Percentiles rank a stretch among this genome's conserved stretches.
Conservation (phyloP, 2,888 invertebrate genomes). For the Agrotis ipsilon region DNA sequence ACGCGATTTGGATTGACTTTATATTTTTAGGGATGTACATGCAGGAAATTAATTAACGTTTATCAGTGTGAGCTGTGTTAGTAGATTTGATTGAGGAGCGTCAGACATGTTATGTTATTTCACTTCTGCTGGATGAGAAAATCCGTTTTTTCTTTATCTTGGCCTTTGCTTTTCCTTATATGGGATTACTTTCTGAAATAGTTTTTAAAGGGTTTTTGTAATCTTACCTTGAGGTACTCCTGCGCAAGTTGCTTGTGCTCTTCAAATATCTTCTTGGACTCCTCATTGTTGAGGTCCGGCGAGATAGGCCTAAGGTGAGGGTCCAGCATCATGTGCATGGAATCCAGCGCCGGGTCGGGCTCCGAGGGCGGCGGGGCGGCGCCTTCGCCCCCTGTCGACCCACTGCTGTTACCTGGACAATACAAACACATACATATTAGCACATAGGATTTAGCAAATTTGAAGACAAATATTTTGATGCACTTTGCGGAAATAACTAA, state of each 20-base stretch:
- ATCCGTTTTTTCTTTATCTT: neutral
- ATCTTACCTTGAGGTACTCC: conserved; percentile 95
- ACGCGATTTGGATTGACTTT: neutral
- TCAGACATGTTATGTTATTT: neutral
- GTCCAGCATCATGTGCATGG: conserved; percentile 95
- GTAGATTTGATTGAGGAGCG: neutral
- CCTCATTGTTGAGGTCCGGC: conserved; percentile 94
- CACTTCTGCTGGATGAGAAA: neutral
- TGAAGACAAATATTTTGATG: neutral
- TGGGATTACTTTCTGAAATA: neutral
- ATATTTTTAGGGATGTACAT: neutral
- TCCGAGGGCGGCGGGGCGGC: conserved; percentile 83
- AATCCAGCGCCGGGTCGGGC: conserved; percentile 92
- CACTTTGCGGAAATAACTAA: neutral
- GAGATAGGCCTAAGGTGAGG: conserved; percentile 96
- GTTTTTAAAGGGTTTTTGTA: neutral
- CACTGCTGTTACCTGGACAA: conserved; percentile 86
- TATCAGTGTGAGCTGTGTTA: neutral
- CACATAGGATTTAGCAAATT: neutral
- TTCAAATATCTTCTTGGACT: conserved; percentile 96
- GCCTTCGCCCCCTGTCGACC: conserved; percentile 79
- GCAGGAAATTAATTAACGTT: too few species aligned
- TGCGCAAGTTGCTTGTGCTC: conserved; percentile 97
- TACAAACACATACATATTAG: conserved; percentile 29
- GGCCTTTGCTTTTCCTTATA: neutral